Evolutionary conservation across 2,888 invertebrate species (phyloP).

Genomic region (Drosophila neotestacea): DNA sequence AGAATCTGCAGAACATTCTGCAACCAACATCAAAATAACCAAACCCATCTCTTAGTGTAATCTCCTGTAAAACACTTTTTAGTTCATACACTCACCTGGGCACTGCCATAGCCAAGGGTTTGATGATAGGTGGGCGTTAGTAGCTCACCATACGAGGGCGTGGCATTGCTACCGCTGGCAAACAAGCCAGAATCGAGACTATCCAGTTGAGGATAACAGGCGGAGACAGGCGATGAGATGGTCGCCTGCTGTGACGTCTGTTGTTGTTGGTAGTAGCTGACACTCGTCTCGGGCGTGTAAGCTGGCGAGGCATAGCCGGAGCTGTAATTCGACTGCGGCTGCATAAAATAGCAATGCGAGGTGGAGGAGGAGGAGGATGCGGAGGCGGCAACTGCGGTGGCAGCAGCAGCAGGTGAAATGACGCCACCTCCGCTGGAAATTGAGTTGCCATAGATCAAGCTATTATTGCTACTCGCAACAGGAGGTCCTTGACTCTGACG

Average conservation of each 20-base stretch:
- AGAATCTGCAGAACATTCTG: neutral
- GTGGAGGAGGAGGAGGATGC: constrained; percentile 31
- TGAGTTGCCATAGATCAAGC: constrained; percentile 31
- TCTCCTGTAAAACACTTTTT: neutral
- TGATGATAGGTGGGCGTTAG: constrained; percentile 73
- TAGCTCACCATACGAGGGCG: constrained; percentile 82
- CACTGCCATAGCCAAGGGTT: constrained; percentile 69
- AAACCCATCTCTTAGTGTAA: too few relatives aligned
- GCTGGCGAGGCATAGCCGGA: constrained; percentile 83
- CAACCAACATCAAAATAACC: neutral
- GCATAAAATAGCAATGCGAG: constrained; percentile 75
- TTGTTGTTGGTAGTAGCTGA: constrained; percentile 63
- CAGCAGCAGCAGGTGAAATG: constrained; percentile 31
- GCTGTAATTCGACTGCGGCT: constrained; percentile 82
- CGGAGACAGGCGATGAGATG: constrained; percentile 30
- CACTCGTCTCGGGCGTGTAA: constrained; percentile 72
- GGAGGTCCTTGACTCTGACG: constrained; percentile 85
- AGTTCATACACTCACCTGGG: constrained; percentile 65
- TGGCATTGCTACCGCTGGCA: constrained; percentile 64
- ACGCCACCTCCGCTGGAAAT: constrained; percentile 20
- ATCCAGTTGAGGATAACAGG: constrained; percentile 67
- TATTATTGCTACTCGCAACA: constrained; percentile 20
- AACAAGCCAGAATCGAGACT: constrained; percentile 76
- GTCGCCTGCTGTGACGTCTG: constrained; percentile 43
- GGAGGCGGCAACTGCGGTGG: constrained; percentile 21